A percentile compares a stretch with the other conserved stretches of the same genome.
These are phyloP conservation scores for Protodeltote pygarga DNA, from an alignment of 2,888 invertebrate genomes.

Conservation along the genomic window DNA sequence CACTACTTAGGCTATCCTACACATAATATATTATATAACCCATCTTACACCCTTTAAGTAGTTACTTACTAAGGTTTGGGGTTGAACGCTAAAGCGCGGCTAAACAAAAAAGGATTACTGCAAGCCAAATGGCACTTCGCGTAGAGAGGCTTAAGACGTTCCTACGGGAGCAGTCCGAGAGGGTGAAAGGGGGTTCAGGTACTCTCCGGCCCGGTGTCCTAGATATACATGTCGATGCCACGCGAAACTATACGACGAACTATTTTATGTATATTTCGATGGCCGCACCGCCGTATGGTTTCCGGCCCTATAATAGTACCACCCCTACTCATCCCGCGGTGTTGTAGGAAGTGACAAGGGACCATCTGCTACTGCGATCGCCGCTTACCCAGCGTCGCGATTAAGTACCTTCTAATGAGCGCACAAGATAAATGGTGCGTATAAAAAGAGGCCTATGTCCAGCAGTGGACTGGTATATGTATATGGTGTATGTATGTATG, in stretches of 20 bases:
- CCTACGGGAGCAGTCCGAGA: constrained; percentile 6
- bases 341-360: too few species aligned
- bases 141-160: constrained; percentile 39
- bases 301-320: too few species aligned
- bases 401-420: too few species aligned
- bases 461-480: too few species aligned
- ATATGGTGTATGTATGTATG: too few species aligned
- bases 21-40: too few species aligned
- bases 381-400: too few species aligned
- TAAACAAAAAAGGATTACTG: constrained; percentile 52
- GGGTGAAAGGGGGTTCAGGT: constrained; percentile 7
- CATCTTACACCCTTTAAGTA: background rate
- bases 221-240: background rate
- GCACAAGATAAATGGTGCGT: too few species aligned
- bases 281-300: too few species aligned
- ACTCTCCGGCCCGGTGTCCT: constrained; percentile 6
- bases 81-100: constrained; percentile 16
- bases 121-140: constrained; percentile 45
- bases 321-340: too few species aligned
- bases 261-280: background rate
- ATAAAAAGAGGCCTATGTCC: too few species aligned
- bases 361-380: too few species aligned
- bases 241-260: background rate
- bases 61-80: constrained; percentile 2
- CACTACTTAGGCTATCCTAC: background rate